phyloP scores from a whole-genome alignment of 1,140 invertebrate species.

The Arion vulgaris region DNA sequence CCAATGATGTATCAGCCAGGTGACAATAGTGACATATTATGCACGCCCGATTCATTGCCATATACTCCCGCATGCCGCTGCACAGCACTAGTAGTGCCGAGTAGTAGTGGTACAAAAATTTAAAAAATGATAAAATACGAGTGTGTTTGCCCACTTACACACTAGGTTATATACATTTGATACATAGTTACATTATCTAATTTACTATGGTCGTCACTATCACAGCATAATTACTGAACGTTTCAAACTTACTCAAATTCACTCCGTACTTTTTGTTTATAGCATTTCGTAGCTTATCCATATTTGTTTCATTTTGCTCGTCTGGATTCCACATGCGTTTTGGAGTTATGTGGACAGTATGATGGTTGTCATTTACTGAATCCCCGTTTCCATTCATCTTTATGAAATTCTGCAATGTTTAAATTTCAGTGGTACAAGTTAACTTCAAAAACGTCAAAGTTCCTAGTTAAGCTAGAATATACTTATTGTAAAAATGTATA shows the following conservation, averaged over 20 bases:
- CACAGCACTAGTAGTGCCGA: not conserved
- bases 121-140: not conserved
- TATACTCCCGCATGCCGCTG: not conserved
- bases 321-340: constrained; percentile 65
- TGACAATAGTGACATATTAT: too few species aligned
- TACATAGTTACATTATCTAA: too few species aligned
- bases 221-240: not conserved
- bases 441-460: too few species aligned
- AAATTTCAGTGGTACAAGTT: too few species aligned
- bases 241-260: constrained; percentile 56
- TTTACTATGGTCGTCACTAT: too few species aligned
- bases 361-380: too few species aligned
- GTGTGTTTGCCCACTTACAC: too few species aligned
- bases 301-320: constrained; percentile 53
- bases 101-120: not conserved
- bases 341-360: not conserved
- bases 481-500: too few species aligned
- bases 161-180: constrained; percentile 15
- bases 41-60: too few species aligned
- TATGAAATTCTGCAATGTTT: too few species aligned
- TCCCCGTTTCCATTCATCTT: constrained; percentile 26
- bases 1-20: too few species aligned
- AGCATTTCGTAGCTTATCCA: constrained; percentile 57
- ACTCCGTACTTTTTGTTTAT: constrained; percentile 63
- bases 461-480: too few species aligned